Conservation (phyloP, 1,140 invertebrate genomes). For the Euura lappo region DNA sequence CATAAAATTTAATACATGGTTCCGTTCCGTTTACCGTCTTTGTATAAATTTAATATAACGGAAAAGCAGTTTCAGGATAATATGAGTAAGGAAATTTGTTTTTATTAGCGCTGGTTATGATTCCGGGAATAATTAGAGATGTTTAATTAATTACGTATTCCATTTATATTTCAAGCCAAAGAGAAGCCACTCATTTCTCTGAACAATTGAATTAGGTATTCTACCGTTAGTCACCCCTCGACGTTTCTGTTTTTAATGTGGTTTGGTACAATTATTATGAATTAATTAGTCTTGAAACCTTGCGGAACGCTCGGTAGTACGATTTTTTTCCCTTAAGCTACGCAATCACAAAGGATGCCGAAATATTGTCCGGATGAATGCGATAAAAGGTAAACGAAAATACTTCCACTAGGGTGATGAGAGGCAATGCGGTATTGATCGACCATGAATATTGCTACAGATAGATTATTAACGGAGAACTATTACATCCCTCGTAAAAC, state of each 20-base stretch:
- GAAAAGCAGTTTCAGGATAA: neutral
- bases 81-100: neutral
- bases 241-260: neutral
- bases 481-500: neutral
- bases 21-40: too few relatives aligned
- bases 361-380: too few relatives aligned
- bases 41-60: neutral
- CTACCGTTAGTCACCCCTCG: neutral
- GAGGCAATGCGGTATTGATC: neutral
- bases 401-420: neutral
- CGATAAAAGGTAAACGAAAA: neutral
- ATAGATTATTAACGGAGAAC: neutral
- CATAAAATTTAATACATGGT: too few relatives aligned
- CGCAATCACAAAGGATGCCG: too few relatives aligned
- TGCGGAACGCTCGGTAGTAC: too few relatives aligned
- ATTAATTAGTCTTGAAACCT: too few relatives aligned
- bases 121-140: conserved; percentile 1
- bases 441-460: neutral
- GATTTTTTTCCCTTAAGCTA: too few relatives aligned
- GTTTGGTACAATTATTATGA: too few relatives aligned
- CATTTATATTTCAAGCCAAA: neutral
- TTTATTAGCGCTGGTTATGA: neutral
- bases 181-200: neutral
- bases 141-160: neutral
- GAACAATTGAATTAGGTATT: neutral